phyloP scores from a whole-genome alignment of 2,797 vertebrate species.

The Eulemur coronatus region DNA sequence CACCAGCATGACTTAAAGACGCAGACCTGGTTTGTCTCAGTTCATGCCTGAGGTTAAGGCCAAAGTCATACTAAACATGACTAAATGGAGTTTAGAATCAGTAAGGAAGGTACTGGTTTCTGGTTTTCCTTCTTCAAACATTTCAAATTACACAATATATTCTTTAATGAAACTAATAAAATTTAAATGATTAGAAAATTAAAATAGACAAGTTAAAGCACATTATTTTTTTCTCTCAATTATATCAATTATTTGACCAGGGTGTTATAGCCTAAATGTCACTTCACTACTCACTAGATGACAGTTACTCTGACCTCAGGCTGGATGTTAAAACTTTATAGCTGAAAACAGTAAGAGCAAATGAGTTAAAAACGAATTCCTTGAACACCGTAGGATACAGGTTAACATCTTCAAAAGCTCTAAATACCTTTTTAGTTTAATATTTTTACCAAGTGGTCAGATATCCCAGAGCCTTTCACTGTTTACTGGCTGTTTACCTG shows the following conservation, averaged over 20 bases:
- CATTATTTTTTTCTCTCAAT: background rate
- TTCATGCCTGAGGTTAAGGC: background rate
- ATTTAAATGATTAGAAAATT: background rate
- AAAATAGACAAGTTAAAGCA: background rate
- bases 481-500: background rate
- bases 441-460: background rate
- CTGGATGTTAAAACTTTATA: background rate
- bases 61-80: background rate
- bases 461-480: background rate
- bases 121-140: background rate
- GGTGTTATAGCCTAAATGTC: background rate
- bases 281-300: background rate
- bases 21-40: background rate
- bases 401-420: background rate
- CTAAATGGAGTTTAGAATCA: background rate
- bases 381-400: background rate
- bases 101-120: background rate
- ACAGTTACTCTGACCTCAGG: background rate
- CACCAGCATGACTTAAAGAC: background rate
- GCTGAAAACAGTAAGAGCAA: background rate
- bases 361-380: background rate
- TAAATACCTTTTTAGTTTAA: background rate
- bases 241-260: background rate
- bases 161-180: background rate
- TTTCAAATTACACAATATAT: background rate